A percentile compares a stretch with the other conserved stretches of the same genome.
Conservation (phyloP, 2,113 vertebrate genomes). For the Engystomops pustulosus region DNA sequence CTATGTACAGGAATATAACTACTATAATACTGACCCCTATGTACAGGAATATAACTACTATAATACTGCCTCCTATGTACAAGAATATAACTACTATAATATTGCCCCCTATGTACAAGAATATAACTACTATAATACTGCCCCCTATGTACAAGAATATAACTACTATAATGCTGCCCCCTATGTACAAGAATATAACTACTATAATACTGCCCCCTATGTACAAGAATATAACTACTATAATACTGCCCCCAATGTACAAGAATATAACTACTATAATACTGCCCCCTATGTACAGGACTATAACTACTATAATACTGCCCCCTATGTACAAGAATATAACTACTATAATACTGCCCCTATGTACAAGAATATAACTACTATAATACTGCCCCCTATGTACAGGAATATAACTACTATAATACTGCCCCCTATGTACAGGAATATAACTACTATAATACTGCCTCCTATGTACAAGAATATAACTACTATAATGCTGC, state of each 20-base stretch:
- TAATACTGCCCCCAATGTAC: neutral
- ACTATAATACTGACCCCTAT: too few relatives aligned
- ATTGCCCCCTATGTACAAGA: too few relatives aligned
- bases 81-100: too few relatives aligned
- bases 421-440: neutral
- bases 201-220: too few relatives aligned
- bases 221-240: conserved; percentile 2
- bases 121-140: too few relatives aligned
- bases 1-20: too few relatives aligned
- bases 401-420: conserved; percentile 14
- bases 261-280: conserved; percentile 10
- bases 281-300: neutral
- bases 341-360: neutral
- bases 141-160: too few relatives aligned
- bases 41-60: too few relatives aligned
- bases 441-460: conserved; percentile 14
- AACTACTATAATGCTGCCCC: too few relatives aligned
- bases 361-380: conserved; percentile 6
- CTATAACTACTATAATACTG: conserved; percentile 9
- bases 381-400: neutral
- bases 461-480: conserved; percentile 7
- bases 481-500: conserved; percentile 5
- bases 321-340: conserved; percentile 1
- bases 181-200: too few relatives aligned
- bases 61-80: too few relatives aligned